Evolutionary conservation across 2,113 vertebrate genomes (phyloP), one percentile per base, ranked within the genome.

Genomic region (Falcunculus frontatus): DNA sequence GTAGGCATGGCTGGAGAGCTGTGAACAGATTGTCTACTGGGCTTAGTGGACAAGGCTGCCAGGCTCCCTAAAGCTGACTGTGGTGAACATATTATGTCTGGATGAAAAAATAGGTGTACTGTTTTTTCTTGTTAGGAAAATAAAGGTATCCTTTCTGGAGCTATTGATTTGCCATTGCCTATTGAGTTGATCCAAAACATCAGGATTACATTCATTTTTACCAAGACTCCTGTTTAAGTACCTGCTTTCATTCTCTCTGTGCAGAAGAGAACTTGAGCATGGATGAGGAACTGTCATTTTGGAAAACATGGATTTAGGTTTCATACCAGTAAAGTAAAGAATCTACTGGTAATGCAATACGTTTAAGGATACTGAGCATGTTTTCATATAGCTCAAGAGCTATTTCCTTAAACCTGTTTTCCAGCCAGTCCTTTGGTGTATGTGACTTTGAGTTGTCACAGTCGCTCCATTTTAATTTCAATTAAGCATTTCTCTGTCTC

Each of bases 21-120:
- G 3, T 16, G 14, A 73, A 13, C 18, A 52, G 21, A 11, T 57
- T 1, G 3, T n/a, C 8, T 33, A 0, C 35, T 53, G 53, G 16
- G 3, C 39, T 55, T 52, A 7, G 20, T 4, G 11, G 60, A 13
- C 1, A 4, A 52, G 25, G 10, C 42, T 73, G 55, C 56, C 49
- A 64, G 87, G 8, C 42, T 78, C 62, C 5, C 4, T 73, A n/a
- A 56, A 59, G 25, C 18, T 37, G 50, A 15, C 19, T 35, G 8
- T 33, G 42, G 11, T 57, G 30, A 80, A 16, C 25, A 2, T 53
- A 35, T 26, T 29, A 37, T 50, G 27, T 14, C 49, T 70, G 47
- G 44, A 56, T 55, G 27, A 64, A 64, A 80, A 62, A 79, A 73
- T 4, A 55, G 1, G 1, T 47, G 6, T n/a, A 13, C 17, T 68